Evolutionary conservation across 2,797 vertebrate genomes (phyloP).

Genomic region (Brachymystax lenok): DNA sequence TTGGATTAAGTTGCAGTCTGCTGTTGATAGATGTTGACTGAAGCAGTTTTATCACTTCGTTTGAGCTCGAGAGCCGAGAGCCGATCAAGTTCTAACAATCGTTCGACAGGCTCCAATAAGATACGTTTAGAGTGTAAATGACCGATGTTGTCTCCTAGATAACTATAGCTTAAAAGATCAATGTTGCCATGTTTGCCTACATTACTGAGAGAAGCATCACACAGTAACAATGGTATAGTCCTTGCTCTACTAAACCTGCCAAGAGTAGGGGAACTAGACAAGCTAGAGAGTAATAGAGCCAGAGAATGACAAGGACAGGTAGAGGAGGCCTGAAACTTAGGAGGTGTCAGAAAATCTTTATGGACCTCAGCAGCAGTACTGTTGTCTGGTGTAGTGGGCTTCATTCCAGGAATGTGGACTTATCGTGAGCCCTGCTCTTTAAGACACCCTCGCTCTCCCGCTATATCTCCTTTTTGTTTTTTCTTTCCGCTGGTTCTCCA

Average conservation of each 20-base stretch:
- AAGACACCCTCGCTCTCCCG: background rate
- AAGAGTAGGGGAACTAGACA: background rate
- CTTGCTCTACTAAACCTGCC: background rate
- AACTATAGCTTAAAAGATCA: slow-evolving; percentile 39
- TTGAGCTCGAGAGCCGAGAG: no score
- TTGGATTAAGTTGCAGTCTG: background rate
- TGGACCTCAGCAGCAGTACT: background rate
- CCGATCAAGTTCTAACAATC: slow-evolving; percentile 4
- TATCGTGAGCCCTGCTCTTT: slow-evolving; percentile 9
- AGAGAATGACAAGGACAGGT: background rate
- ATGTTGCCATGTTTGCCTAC: slow-evolving; percentile 27
- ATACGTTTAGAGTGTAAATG: slow-evolving; percentile 30
- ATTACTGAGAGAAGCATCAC: slow-evolving; percentile 1
- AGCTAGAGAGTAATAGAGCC: background rate
- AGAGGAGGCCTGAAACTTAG: background rate
- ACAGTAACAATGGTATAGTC: background rate
- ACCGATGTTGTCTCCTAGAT: background rate
- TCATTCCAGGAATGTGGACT: slow-evolving; percentile 23
- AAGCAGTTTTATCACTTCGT: no score
- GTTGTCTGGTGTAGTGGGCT: background rate
- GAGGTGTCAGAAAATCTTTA: background rate
- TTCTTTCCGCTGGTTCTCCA: background rate
- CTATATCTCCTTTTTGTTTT: background rate
- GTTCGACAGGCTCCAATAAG: slow-evolving; percentile 18
- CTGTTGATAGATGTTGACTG: no score